These are phyloP conservation scores for Magallana gigas DNA, from an alignment of 1,140 invertebrate genomes.

Conservation along the genomic window DNA sequence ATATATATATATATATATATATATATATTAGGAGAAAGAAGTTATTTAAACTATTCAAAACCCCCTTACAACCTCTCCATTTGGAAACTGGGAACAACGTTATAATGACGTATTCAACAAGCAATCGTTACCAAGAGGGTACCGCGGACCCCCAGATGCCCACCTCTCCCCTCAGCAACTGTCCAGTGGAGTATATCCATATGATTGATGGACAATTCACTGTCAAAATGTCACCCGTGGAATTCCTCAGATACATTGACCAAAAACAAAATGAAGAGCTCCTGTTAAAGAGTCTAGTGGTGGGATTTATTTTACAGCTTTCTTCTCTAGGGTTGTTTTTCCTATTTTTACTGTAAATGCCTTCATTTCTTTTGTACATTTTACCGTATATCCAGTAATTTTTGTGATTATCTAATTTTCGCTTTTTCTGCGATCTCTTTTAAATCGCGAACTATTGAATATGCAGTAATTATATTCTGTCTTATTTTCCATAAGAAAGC, in stretches of 20 bases:
- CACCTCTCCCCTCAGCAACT: neutral
- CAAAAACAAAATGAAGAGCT: neutral
- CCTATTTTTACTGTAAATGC: too few species aligned
- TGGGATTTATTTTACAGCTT: neutral
- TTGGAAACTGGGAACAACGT: neutral
- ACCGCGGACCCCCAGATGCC: neutral
- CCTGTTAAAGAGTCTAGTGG: neutral
- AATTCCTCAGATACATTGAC: neutral
- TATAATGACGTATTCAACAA: neutral
- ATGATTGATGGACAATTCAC: neutral
- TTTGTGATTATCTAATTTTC: too few species aligned
- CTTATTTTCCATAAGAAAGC: too few species aligned
- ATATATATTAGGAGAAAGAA: neutral
- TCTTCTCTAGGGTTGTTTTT: too few species aligned
- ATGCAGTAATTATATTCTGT: too few species aligned
- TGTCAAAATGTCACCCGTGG: neutral
- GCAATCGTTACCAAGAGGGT: neutral
- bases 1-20: too few species aligned
- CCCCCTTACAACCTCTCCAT: neutral
- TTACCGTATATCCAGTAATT: too few species aligned
- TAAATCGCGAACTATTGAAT: too few species aligned
- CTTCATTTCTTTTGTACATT: too few species aligned
- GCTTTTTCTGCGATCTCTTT: too few species aligned
- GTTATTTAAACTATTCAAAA: neutral
- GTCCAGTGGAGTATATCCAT: slow-evolving; percentile 1